phyloP scores from a whole-genome alignment of 2,113 vertebrate genomes.

The Acanthisitta chloris region DNA sequence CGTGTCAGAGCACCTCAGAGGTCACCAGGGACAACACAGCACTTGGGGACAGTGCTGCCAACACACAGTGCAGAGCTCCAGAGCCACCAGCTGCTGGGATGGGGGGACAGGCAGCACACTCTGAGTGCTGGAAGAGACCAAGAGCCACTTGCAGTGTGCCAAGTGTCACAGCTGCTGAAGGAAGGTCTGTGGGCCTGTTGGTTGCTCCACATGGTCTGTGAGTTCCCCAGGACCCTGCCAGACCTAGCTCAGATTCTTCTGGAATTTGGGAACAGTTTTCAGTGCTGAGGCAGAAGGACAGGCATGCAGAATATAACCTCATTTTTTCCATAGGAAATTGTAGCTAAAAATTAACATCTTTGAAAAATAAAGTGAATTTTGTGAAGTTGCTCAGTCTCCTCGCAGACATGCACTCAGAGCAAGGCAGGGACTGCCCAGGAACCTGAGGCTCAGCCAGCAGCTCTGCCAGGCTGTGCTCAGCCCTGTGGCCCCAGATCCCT shows the following conservation, averaged over 20 bases:
- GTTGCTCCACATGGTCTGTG: fast-evolving
- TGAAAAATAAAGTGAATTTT: background rate
- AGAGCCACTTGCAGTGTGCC: background rate
- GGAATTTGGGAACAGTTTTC: background rate
- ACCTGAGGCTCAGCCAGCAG: fast-evolving
- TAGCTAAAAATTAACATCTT: background rate
- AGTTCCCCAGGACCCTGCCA: background rate
- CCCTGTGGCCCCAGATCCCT: background rate
- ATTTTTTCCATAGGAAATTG: conserved; percentile 6
- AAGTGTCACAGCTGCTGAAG: background rate
- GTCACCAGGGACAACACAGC: background rate
- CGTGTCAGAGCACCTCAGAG: fast-evolving
- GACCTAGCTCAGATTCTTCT: background rate
- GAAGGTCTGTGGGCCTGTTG: background rate
- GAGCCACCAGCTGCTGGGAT: background rate
- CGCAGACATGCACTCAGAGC: fast-evolving
- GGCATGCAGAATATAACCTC: background rate
- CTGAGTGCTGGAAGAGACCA: fast-evolving
- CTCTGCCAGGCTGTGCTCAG: background rate
- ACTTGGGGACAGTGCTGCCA: background rate
- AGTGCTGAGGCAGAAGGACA: fast-evolving
- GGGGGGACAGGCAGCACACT: fast-evolving
- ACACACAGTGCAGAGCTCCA: background rate
- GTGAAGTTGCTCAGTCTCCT: background rate
- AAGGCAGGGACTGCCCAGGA: background rate